Base-by-base conservation (phyloP, 2,888 invertebrate species). In the Agonopterix arenella region DNA sequence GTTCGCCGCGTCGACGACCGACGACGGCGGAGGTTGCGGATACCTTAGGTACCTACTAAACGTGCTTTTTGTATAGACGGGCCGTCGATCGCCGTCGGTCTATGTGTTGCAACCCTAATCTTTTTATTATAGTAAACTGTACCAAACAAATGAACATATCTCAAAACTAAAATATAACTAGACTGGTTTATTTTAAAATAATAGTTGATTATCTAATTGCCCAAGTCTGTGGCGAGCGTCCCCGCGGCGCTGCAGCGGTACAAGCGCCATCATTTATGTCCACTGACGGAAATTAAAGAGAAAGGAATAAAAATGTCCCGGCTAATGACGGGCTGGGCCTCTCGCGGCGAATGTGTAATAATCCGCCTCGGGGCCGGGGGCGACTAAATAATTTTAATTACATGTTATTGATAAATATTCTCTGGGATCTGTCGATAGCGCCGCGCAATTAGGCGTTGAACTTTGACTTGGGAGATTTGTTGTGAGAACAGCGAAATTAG, bases 361-460 rank as follows among this genome's bases (percentile, higher is more conserved):
- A 76, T 82, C 73, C 68, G 84, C 85, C 88, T 72, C 74, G 73
- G 80, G 86, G 52, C 68, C 64, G 64, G 70, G 63, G 62, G 68
- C 76, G 11, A 43, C 43, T 13, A 43, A 85, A 88, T 84, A 84
- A 81, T 88, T 89, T 88, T 89, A 89, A 89, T 89, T 89, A 88
- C 80, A 86, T 79, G 84, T 85, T 86, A 85, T 89, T 84, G 86
- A 86, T 86, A 81, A 82, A 88, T 84, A 80, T 80, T 79, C 75
- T 78, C 71, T 78, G 59, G 67, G 81, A 82, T 81, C 80, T 77
- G 72, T 79, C 82, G 85, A 83, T 83, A 80, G 76, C 77, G 76
- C 80, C 77, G 76, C 76, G 76, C 80, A 85, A 85, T 88, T 86
- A 88, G 82, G 67, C 77, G 68, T 60, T 81, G 86, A 89, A 79